Percentiles rank a stretch among this genome's conserved stretches.
phyloP scores from a whole-genome alignment of 2,797 vertebrate genomes.

The Periparus ater region DNA sequence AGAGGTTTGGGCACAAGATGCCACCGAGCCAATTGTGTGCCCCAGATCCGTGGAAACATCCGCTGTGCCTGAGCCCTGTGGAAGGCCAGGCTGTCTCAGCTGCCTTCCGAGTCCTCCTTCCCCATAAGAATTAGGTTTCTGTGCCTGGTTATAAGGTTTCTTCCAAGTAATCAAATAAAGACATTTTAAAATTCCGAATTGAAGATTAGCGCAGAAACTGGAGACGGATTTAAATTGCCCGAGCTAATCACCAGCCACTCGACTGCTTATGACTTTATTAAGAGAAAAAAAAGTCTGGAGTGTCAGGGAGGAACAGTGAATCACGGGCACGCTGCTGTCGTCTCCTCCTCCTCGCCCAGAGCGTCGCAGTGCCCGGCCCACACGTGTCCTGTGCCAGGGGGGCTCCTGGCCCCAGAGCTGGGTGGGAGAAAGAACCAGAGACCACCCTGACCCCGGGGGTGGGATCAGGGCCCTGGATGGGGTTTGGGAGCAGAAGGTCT shows the following conservation, averaged over 20 bases:
- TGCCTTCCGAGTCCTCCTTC: not conserved
- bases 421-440: not conserved
- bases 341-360: not conserved
- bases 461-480: fast-evolving
- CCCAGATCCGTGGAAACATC: not conserved
- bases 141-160: not conserved
- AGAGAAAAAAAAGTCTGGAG: not conserved
- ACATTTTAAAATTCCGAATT: not conserved
- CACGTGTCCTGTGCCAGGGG: not conserved
- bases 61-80: not conserved
- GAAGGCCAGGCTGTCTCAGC: not conserved
- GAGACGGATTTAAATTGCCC: constrained; percentile 32
- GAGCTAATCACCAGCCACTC: constrained; percentile 5
- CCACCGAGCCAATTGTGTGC: fast-evolving
- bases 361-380: not conserved
- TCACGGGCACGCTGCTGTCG: not conserved
- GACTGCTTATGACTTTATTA: constrained; percentile 27
- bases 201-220: constrained; percentile 13
- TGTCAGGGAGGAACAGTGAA: not conserved
- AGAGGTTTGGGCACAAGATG: not conserved
- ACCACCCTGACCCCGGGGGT: too few species aligned
- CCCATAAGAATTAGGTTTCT: not conserved
- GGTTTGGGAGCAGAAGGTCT: not conserved
- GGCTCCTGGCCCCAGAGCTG: too few species aligned
- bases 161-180: constrained; percentile 18